These are phyloP conservation scores for Babylonia areolata DNA, from an alignment of 1,140 invertebrate species.

Conservation along the genomic window DNA sequence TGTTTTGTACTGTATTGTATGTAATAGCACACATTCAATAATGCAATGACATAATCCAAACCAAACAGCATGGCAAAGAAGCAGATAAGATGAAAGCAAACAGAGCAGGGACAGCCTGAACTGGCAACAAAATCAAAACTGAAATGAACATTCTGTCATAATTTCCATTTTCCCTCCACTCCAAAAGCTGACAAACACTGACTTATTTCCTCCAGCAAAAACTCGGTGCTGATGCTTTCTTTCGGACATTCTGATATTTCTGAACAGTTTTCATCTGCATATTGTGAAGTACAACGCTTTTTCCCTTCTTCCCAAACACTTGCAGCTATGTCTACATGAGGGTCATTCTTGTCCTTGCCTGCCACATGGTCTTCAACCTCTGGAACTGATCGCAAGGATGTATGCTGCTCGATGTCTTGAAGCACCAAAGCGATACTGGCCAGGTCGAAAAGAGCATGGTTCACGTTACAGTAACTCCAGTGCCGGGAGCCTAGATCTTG, in stretches of 20 bases:
- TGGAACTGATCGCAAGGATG: too few species aligned
- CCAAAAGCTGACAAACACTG: neutral
- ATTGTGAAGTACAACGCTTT: neutral
- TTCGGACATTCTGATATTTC: neutral
- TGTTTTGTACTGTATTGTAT: too few species aligned
- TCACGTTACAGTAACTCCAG: slow-evolving; percentile 26
- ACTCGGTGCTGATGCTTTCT: neutral
- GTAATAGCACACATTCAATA: too few species aligned
- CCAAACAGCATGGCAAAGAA: too few species aligned
- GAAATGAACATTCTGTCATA: neutral
- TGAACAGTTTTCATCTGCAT: neutral
- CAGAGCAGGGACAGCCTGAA: too few species aligned
- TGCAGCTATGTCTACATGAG: neutral
- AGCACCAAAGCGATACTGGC: neutral
- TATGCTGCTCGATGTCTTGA: neutral
- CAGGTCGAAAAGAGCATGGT: slow-evolving; percentile 33
- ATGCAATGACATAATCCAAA: too few species aligned
- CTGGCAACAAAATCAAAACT: too few species aligned
- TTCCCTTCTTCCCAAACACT: neutral
- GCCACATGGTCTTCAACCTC: neutral
- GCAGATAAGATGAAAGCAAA: too few species aligned
- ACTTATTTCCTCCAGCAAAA: neutral
- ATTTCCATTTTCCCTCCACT: neutral
- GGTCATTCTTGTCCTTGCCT: neutral
- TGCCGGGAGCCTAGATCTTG: neutral